phyloP scores from a whole-genome alignment of 2,797 vertebrate genomes.

The Lerista edwardsae region DNA sequence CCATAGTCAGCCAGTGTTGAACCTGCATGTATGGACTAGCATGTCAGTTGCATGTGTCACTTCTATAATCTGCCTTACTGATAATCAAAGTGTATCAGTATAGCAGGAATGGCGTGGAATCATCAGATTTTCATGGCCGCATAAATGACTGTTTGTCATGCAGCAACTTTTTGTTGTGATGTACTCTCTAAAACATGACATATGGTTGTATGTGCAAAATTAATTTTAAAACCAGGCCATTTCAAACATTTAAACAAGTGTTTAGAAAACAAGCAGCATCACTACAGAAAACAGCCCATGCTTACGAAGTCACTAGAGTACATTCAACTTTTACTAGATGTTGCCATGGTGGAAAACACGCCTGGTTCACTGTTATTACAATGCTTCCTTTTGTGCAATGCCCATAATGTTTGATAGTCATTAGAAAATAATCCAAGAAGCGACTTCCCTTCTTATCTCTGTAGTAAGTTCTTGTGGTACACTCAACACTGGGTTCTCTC shows the following conservation, averaged over 20 bases:
- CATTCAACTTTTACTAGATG: conserved; percentile 26
- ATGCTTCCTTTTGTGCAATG: conserved; percentile 69
- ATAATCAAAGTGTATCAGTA: neutral
- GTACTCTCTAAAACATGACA: neutral
- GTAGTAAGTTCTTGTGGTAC: conserved; percentile 56
- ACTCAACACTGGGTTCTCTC: conserved; percentile 70
- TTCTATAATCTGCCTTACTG: neutral
- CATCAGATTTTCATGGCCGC: neutral
- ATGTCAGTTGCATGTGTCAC: neutral
- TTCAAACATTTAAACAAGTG: neutral
- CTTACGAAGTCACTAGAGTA: neutral
- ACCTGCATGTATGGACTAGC: neutral
- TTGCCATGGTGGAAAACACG: conserved; percentile 28
- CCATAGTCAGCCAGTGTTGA: too few relatives aligned
- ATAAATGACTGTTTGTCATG: neutral
- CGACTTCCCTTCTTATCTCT: conserved; percentile 71
- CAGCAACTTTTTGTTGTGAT: neutral
- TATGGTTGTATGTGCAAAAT: neutral
- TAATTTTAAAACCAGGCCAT: neutral
- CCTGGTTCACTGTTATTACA: conserved; percentile 61
- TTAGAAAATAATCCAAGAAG: conserved; percentile 74
- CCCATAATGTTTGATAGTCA: conserved; percentile 72
- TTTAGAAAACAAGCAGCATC: neutral
- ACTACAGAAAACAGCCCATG: neutral
- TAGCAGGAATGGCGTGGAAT: neutral